Base-by-base conservation (phyloP, 2,797 vertebrate species). In the Euphonia xanthogaster region DNA sequence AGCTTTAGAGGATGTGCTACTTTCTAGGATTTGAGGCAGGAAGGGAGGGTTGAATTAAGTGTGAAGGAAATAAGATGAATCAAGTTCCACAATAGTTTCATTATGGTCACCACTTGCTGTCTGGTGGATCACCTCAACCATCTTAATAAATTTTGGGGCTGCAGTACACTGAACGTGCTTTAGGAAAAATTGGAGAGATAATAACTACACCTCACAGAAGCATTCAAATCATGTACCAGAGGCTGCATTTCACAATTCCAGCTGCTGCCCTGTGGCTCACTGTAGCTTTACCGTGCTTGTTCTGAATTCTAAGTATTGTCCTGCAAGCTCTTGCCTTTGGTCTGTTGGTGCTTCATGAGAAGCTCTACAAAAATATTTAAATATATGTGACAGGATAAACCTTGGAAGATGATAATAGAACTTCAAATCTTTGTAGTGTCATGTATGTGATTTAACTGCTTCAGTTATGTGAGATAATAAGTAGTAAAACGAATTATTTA, bases 371-470 rank as follows among this genome's bases (percentile, higher is more conserved):
- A 63, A 88, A 53, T 31, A 35, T 24, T 42, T 86, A 25, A 45
- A n/a, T 60, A 24, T 0, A 0, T 23, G 4, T n/a, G 21, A 18
- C 22, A 65, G 20, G 9, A 30, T 54, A 68, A 28, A 30, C 20
- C 23, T 88, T 82, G 54, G 45, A 60, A 72, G 45, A 27, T 35
- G 39, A 57, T 61, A 40, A 51, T 10, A 42, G 24, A 54, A 51
- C 10, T 62, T 47, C 18, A 31, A 24, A 39, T 47, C 35, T 90
- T 66, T 47, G 42, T 37, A 30, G 18, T 65, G 72, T 19, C 12
- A 8, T 1, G 3, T 6, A 23, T 3, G 1, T 62, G 51, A 28
- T 51, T 61, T 30, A 68, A 39, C n/a, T 81, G 47, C 25, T 23
- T 73, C 53, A 15, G 25, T 63, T 88, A 16, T 45, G 27, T 21